Conservation (phyloP, 2,113 vertebrate genomes). For the Melanerpes formicivorus region DNA sequence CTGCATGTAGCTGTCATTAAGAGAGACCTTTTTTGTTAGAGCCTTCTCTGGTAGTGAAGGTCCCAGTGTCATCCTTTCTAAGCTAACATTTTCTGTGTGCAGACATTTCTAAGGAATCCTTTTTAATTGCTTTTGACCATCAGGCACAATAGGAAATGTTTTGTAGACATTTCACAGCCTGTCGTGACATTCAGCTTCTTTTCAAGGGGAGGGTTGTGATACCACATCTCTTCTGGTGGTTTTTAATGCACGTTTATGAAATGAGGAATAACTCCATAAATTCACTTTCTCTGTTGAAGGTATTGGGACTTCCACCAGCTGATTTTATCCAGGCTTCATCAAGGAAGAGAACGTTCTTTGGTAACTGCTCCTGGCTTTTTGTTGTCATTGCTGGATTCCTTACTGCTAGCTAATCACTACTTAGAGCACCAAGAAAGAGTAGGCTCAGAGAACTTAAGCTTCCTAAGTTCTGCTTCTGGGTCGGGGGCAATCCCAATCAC, state of each 20-base stretch:
- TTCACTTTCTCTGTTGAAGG: conserved; percentile 70
- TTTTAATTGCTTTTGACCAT: not conserved
- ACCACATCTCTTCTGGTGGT: not conserved
- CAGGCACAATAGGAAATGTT: not conserved
- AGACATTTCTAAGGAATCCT: not conserved
- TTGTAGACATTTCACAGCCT: not conserved
- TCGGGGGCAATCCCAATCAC: too few species aligned
- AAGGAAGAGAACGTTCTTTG: conserved; percentile 87
- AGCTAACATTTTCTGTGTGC: not conserved
- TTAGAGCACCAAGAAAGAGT: not conserved
- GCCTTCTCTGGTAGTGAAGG: not conserved
- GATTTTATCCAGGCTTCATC: conserved; percentile 88
- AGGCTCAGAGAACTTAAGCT: not conserved
- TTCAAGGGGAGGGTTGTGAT: not conserved
- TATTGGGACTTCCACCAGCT: conserved; percentile 88
- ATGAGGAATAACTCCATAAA: not conserved
- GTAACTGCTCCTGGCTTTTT: conserved; percentile 71
- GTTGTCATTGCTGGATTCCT: not conserved
- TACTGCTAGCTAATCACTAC: not conserved
- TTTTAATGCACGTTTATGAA: not conserved
- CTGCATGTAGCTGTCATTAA: not conserved
- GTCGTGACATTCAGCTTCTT: not conserved
- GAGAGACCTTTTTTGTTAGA: not conserved
- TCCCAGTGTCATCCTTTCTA: not conserved
- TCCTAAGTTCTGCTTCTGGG: too few species aligned